Percentiles rank a stretch among this genome's conserved stretches.
phyloP scores from a whole-genome alignment of 2,113 vertebrate species.

The Cavia aperea region DNA sequence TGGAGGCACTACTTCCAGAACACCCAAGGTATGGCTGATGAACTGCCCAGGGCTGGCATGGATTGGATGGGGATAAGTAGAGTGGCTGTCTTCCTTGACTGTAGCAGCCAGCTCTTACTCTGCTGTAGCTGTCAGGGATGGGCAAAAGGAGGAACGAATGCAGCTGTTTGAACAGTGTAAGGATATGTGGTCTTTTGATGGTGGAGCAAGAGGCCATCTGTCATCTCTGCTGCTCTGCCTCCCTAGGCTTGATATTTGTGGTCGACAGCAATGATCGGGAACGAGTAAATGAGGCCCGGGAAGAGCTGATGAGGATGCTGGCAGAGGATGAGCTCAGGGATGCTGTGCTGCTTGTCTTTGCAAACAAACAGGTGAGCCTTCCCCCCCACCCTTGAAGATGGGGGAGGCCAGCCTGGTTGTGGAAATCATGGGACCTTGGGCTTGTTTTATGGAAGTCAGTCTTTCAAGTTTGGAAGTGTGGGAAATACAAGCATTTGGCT shows the following conservation, averaged over 20 bases:
- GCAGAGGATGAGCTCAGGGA: constrained; percentile 94
- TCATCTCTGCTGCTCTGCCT: not conserved
- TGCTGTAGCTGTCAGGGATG: not conserved
- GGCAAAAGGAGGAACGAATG: not conserved
- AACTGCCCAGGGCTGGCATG: not conserved
- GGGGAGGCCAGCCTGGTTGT: not conserved
- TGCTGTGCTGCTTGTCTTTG: constrained; percentile 93
- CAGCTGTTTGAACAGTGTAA: not conserved
- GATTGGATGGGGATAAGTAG: not conserved
- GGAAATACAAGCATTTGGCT: not conserved
- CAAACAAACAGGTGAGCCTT: constrained; percentile 91
- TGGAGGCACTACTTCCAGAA: constrained; percentile 99
- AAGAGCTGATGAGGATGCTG: constrained; percentile 98
- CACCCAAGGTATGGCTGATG: constrained; percentile 87
- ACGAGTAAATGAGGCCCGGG: constrained; percentile 92
- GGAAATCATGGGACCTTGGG: not conserved
- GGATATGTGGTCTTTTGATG: not conserved
- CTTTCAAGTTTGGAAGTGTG: not conserved
- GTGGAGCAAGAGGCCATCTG: not conserved
- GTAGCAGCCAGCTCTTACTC: not conserved
- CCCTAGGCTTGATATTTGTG: constrained; percentile 93
- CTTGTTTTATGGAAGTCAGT: not conserved
- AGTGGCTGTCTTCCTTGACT: not conserved
- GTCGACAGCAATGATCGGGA: constrained; percentile 98
- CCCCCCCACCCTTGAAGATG: not conserved